phyloP scores from a whole-genome alignment of 2,888 invertebrate genomes.

The Crocallis elinguaria region DNA sequence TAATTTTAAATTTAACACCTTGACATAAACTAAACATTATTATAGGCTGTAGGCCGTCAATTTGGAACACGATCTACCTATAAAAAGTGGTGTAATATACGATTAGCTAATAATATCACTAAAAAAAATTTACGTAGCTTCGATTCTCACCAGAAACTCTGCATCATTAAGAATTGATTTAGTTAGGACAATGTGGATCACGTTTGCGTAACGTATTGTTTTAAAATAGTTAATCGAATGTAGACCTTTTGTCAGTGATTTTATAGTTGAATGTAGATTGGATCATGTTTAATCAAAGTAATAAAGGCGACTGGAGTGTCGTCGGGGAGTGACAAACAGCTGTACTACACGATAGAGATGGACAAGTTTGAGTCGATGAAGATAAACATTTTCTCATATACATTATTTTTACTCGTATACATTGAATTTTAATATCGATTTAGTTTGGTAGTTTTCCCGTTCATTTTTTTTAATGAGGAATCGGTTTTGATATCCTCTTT shows the following conservation, averaged over 20 bases:
- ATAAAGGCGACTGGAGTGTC: slow-evolving; percentile 43
- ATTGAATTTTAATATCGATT: too few relatives aligned
- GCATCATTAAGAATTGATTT: slow-evolving; percentile 52
- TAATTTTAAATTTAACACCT: too few relatives aligned
- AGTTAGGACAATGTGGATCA: slow-evolving; percentile 48
- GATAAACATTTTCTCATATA: too few relatives aligned
- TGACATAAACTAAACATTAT: too few relatives aligned
- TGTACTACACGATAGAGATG: slow-evolving; percentile 36
- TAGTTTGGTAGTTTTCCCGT: too few relatives aligned
- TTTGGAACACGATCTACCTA: too few relatives aligned
- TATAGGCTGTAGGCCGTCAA: too few relatives aligned
- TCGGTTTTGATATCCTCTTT: too few relatives aligned
- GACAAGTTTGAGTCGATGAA: slow-evolving; percentile 9
- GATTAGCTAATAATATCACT: neutral
- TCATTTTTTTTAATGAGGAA: too few relatives aligned
- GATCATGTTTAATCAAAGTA: slow-evolving; percentile 47
- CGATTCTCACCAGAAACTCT: neutral
- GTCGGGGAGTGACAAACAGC: slow-evolving; percentile 53
- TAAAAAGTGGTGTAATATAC: too few relatives aligned
- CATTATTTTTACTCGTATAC: too few relatives aligned
- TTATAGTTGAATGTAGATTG: slow-evolving; percentile 37
- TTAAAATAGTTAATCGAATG: slow-evolving; percentile 17
- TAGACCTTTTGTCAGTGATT: slow-evolving; percentile 17
- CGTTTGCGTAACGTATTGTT: slow-evolving; percentile 44
- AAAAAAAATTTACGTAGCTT: neutral